Evolutionary conservation across 2,888 invertebrate species (phyloP).

Genomic region (Acleris sparsana): DNA sequence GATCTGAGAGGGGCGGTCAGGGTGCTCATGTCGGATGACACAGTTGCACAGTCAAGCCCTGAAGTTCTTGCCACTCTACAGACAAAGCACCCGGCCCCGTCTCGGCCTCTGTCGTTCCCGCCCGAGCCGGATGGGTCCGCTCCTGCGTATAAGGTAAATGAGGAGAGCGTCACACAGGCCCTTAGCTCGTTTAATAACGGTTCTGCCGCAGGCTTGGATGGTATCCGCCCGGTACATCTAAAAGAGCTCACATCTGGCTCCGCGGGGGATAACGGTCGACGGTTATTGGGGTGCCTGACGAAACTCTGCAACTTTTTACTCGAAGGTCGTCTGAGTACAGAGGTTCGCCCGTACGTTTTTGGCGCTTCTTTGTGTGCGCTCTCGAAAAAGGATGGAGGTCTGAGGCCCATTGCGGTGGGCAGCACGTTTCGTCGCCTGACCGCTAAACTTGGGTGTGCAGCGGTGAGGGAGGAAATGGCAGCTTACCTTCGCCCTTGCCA

Average conservation of each 20-base stretch:
- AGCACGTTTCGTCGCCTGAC: background rate
- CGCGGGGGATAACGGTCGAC: background rate
- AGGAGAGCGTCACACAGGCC: background rate
- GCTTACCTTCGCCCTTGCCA: background rate
- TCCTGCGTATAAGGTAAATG: background rate
- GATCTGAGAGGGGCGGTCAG: background rate
- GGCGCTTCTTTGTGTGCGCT: background rate
- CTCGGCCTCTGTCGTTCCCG: background rate
- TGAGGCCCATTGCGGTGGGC: slow-evolving; percentile 9
- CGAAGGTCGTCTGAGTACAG: background rate
- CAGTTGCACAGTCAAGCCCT: background rate
- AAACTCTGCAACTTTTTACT: background rate
- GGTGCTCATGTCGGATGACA: slow-evolving; percentile 6
- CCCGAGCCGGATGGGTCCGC: background rate
- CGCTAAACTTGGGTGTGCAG: background rate
- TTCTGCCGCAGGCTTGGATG: slow-evolving; percentile 5
- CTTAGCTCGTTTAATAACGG: slow-evolving; percentile 3
- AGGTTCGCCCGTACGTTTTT: background rate
- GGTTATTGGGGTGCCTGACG: background rate
- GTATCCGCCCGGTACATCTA: slow-evolving; percentile 1
- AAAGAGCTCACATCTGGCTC: slow-evolving; percentile 1
- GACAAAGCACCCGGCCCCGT: slow-evolving; percentile 8
- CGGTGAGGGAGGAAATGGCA: background rate
- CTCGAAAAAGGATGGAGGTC: slow-evolving; percentile 6
- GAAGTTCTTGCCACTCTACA: background rate